Evolutionary conservation across 2,888 invertebrate species (phyloP).

Genomic region (Leucania comma): DNA sequence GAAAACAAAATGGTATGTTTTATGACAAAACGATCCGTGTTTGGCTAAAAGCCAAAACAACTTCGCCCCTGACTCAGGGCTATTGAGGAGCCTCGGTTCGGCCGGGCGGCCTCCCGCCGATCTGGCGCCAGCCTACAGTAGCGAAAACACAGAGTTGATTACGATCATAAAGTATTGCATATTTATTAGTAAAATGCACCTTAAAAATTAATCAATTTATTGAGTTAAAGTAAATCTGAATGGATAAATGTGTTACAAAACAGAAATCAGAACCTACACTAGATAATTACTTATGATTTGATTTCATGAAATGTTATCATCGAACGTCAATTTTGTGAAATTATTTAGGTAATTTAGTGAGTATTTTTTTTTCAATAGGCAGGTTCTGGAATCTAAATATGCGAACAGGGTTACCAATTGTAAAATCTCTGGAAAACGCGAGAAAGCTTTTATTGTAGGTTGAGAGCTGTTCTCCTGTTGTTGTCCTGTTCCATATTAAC

Average conservation of each 20-base stretch:
- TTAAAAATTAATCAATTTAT: background rate
- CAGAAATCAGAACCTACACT: background rate
- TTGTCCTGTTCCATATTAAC: no score
- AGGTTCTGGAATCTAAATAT: no score
- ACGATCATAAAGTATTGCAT: background rate
- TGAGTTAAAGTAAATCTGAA: background rate
- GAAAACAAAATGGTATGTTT: conserved; percentile 41
- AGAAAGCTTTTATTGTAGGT: background rate
- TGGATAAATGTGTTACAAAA: background rate
- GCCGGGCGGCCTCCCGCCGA: conserved; percentile 29
- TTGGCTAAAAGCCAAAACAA: conserved; percentile 67
- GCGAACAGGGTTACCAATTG: background rate
- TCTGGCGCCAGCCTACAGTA: conserved; percentile 41
- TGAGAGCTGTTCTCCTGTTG: no score
- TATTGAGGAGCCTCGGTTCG: conserved; percentile 26
- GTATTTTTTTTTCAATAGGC: no score
- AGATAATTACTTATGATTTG: no score
- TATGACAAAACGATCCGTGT: conserved; percentile 33
- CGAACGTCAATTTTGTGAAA: background rate
- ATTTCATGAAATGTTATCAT: background rate
- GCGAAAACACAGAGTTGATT: conserved; percentile 10
- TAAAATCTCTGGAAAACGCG: background rate
- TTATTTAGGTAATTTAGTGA: background rate
- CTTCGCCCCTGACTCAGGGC: conserved; percentile 57
- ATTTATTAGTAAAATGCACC: background rate